These are phyloP conservation scores for Drosophila sordidula DNA, from an alignment of 2,888 invertebrate genomes.

Conservation along the genomic window DNA sequence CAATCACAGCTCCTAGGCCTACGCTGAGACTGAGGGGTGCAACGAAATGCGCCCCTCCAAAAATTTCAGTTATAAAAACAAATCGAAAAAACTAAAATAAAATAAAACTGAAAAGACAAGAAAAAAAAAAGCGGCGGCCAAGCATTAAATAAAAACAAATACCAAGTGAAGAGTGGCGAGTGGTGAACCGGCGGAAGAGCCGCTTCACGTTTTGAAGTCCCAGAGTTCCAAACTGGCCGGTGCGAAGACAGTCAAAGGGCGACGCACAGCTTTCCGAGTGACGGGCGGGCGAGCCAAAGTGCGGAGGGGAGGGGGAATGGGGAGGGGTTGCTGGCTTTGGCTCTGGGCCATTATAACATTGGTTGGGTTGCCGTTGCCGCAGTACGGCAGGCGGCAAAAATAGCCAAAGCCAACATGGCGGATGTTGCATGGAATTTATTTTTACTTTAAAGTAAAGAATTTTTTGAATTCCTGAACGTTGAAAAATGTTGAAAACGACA, in stretches of 20 bases:
- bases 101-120: slow-evolving; percentile 15
- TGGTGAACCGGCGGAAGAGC: slow-evolving; percentile 7
- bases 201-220: slow-evolving; percentile 38
- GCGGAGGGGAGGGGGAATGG: background rate
- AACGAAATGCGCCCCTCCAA: slow-evolving; percentile 21
- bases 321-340: slow-evolving; percentile 36
- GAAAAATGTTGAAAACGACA: slow-evolving; percentile 78
- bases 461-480: slow-evolving; percentile 77
- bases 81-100: slow-evolving; percentile 30
- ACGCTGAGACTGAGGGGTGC: slow-evolving; percentile 2
- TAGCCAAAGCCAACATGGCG: slow-evolving; percentile 79
- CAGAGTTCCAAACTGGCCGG: slow-evolving; percentile 40
- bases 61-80: slow-evolving; percentile 32
- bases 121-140: slow-evolving; percentile 21
- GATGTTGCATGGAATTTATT: slow-evolving; percentile 79
- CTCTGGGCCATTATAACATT: slow-evolving; percentile 62
- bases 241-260: slow-evolving; percentile 63
- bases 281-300: background rate
- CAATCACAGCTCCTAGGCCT: slow-evolving; percentile 27
- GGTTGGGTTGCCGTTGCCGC: slow-evolving; percentile 40
- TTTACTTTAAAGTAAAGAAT: slow-evolving; percentile 79
- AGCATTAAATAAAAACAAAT: slow-evolving; percentile 60
- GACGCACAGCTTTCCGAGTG: slow-evolving; percentile 51
- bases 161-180: slow-evolving; percentile 23
- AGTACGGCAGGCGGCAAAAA: slow-evolving; percentile 66